These are phyloP conservation scores for Dynastes maya DNA, from an alignment of 2,888 invertebrate species.

Conservation along the genomic window DNA sequence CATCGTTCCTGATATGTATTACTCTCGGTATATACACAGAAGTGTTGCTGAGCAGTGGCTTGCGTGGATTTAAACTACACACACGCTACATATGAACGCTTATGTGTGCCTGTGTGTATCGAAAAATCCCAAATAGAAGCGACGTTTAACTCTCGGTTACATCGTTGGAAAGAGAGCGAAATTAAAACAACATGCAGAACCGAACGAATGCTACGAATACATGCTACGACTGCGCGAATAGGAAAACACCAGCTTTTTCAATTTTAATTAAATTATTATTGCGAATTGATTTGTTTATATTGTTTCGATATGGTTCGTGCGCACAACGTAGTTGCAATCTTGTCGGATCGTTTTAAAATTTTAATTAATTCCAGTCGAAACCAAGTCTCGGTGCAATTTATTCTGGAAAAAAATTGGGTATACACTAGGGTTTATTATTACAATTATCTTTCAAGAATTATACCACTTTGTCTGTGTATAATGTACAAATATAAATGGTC, in stretches of 20 bases:
- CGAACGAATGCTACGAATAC: not conserved
- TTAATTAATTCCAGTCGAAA: conserved; percentile 55
- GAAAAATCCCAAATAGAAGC: conserved; percentile 8
- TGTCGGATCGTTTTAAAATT: conserved; percentile 57
- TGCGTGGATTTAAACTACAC: not conserved
- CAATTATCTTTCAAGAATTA: no score
- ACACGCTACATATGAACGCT: not conserved
- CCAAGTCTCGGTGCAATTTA: no score
- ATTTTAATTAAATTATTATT: conserved; percentile 60
- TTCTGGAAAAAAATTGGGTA: no score
- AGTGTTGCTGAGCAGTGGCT: not conserved
- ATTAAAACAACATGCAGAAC: not conserved
- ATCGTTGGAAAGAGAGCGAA: not conserved
- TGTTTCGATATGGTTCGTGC: conserved; percentile 57
- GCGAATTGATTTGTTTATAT: conserved; percentile 60
- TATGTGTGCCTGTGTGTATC: not conserved
- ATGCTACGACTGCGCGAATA: not conserved
- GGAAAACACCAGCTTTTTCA: conserved; percentile 53
- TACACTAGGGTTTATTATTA: no score
- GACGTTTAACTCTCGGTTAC: not conserved
- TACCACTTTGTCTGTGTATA: no score
- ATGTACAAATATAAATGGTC: no score
- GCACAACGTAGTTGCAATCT: conserved; percentile 45
- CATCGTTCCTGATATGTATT: conserved; percentile 12
- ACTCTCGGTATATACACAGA: conserved; percentile 8